Conservation (phyloP, 2,113 vertebrate species). For the Himantopus leucocephalus region DNA sequence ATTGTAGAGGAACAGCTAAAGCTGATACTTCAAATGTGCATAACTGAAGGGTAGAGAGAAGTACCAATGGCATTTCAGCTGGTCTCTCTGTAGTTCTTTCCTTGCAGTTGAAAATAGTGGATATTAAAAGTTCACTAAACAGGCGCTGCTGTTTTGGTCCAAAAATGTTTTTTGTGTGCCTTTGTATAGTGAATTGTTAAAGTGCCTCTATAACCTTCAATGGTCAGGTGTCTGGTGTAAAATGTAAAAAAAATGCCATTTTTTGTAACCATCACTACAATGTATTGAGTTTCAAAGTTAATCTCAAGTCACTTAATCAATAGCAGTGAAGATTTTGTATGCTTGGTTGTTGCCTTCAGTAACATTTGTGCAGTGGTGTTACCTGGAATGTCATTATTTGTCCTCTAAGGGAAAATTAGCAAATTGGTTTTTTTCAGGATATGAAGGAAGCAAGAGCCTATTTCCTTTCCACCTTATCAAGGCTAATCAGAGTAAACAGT, state of each 20-base stretch:
- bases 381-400: not conserved
- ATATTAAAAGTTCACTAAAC: not conserved
- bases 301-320: not conserved
- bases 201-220: not conserved
- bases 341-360: not conserved
- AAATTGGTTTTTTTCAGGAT: not conserved
- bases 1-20: not conserved
- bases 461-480: not conserved
- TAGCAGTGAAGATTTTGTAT: not conserved
- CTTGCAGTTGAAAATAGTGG: not conserved
- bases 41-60: not conserved
- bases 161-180: not conserved
- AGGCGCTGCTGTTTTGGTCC: not conserved
- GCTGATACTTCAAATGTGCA: not conserved
- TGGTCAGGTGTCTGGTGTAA: not conserved
- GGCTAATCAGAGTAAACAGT: not conserved
- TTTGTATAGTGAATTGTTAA: not conserved
- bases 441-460: not conserved
- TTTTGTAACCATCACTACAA: not conserved
- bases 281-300: not conserved
- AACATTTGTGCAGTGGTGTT: not conserved
- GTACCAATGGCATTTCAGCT: not conserved
- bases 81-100: not conserved
- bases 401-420: not conserved
- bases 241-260: not conserved